Evolutionary conservation across 2,113 vertebrate species (phyloP), one percentile per base, ranked within the genome.

Genomic region (Neogobius melanostomus): DNA sequence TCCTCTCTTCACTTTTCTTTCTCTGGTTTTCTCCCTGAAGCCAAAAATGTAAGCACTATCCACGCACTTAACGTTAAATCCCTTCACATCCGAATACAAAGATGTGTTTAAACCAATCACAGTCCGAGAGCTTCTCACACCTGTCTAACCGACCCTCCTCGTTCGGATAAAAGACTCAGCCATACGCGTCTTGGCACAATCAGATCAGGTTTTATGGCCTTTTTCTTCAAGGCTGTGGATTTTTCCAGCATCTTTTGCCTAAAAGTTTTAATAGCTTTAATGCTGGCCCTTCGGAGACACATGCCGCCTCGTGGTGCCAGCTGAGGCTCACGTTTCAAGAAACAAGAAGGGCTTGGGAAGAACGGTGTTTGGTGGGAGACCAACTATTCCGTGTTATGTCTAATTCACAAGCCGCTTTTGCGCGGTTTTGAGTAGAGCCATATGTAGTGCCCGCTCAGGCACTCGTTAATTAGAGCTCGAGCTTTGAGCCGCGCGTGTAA

Each of bases 301-400:
- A 78, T 68, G 65, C 65, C 17, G 56, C 81, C 77, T 70, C 73
- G 48, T 74, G 69, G 74, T 70, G 72, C 77, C 78, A 82, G 65
- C 74, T 79, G 59, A 61, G 80, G 66, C 75, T 86, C 80, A 68
- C 71, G 12, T 80, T 82, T 80, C 70, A 66, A 53, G 79, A 75
- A 85, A 78, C 68, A 61, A 72, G 51, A 63, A 68, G 67, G 5
- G 66, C 44, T 69, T 21, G 62, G 60, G 61, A 66, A 82, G 72
- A 70, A 54, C 36, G 74, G 44, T 71, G 68, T 80, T 79, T 86
- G 74, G 75, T 63, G 75, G 62, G 65, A 83, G 75, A 72, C 66
- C 74, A 85, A 77, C 81, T 79, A 79, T 82, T 83, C 72, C 44
- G 64, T 85, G 79, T 85, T 83, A 73, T 76, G 76, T 84, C 86